A percentile compares a stretch with the other conserved stretches of the same genome.
Conservation (phyloP, 2,888 invertebrate genomes). For the Trachelus troglodyta region DNA sequence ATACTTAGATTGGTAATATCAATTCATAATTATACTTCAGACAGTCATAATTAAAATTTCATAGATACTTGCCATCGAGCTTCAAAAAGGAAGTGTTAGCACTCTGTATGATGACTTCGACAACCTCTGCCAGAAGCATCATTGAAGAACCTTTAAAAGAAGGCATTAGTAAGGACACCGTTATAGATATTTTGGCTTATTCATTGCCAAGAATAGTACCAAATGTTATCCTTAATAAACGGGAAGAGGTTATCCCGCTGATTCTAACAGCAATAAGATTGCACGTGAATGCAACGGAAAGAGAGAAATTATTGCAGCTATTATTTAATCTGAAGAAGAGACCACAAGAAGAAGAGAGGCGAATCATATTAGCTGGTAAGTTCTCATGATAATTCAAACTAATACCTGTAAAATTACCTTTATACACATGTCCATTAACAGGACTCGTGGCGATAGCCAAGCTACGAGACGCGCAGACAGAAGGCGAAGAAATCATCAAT, state of each 20-base stretch:
- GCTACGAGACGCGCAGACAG: slow-evolving; percentile 67
- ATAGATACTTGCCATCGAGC: slow-evolving; percentile 67
- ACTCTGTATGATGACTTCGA: slow-evolving; percentile 66
- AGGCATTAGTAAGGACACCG: slow-evolving; percentile 60
- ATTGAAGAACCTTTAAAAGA: slow-evolving; percentile 62
- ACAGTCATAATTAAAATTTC: slow-evolving; percentile 22
- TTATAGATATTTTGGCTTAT: slow-evolving; percentile 69
- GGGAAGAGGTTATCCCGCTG: slow-evolving; percentile 77
- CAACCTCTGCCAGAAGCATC: slow-evolving; percentile 55
- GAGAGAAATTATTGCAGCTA: slow-evolving; percentile 75
- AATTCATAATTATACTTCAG: not conserved
- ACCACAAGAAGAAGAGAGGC: slow-evolving; percentile 76
- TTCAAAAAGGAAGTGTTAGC: slow-evolving; percentile 71
- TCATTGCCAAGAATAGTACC: slow-evolving; percentile 75
- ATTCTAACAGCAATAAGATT: slow-evolving; percentile 73
- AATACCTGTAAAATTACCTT: not conserved
- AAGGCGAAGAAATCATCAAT: slow-evolving; percentile 77
- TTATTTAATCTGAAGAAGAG: slow-evolving; percentile 79
- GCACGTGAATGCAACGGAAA: slow-evolving; percentile 70
- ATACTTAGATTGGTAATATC: not conserved
- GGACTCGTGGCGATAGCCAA: slow-evolving; percentile 68
- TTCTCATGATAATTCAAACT: not conserved
- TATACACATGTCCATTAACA: slow-evolving; percentile 31
- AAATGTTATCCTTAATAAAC: slow-evolving; percentile 75
- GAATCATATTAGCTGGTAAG: slow-evolving; percentile 69